Conservation (phyloP, 2,797 vertebrate genomes). For the Enteromius mattozi region DNA sequence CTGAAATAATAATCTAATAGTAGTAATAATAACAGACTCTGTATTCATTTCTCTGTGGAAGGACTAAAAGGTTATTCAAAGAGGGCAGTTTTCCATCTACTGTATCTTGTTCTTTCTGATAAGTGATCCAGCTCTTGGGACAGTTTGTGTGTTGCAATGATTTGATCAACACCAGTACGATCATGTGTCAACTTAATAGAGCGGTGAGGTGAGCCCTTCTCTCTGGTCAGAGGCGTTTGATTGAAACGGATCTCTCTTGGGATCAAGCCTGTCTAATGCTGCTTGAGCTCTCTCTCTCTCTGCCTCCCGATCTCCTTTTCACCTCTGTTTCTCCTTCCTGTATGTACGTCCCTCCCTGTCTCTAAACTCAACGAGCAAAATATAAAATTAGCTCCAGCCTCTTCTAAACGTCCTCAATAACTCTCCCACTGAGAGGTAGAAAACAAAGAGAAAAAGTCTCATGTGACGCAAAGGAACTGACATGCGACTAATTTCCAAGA, state of each 20-base stretch:
- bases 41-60: background rate
- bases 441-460: constrained; percentile 13
- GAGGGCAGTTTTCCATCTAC: background rate
- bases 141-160: constrained; percentile 66
- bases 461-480: background rate
- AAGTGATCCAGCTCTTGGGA: constrained; percentile 54
- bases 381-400: constrained; percentile 57
- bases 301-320: constrained; percentile 7
- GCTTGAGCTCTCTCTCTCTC: constrained; percentile 51
- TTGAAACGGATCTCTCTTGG: constrained; percentile 79
- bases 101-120: constrained; percentile 59
- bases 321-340: constrained; percentile 45
- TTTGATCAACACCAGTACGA: constrained; percentile 72
- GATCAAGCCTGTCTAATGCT: constrained; percentile 61
- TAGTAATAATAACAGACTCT: background rate
- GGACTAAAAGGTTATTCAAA: background rate
- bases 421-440: constrained; percentile 38
- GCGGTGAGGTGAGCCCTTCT: constrained; percentile 67
- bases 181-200: constrained; percentile 75
- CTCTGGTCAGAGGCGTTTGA: constrained; percentile 75
- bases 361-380: constrained; percentile 33
- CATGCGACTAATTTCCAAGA: background rate
- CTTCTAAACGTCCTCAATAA: constrained; percentile 39
- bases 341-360: constrained; percentile 16
- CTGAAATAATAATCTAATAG: background rate